Base-by-base conservation (phyloP, 2,113 vertebrate genomes). In the Saccopteryx leptura region DNA sequence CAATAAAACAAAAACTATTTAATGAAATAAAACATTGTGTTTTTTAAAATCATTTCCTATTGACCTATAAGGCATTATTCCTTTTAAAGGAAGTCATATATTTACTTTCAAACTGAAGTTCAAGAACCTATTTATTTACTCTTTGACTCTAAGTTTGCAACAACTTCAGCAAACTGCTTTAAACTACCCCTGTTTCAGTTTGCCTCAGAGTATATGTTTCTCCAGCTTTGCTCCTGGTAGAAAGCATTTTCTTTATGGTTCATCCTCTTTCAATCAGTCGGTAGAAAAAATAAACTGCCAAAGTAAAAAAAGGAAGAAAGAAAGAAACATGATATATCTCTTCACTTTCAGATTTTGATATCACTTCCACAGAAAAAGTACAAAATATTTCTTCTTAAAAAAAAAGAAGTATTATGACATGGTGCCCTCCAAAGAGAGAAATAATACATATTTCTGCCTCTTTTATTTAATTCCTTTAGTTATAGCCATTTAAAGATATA, bases 91-190 rank as follows among this genome's bases (percentile, higher is more conserved):
- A 90, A 86, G 68, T 61, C 8, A 72, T 48, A 8, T 14, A 54
- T 87, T 92, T 54, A 63, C 15, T 46, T 91, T 92, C 79, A 72
- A 63, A 54, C 26, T 65, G 54, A 81, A 93, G 76, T 69, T 63
- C 24, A 75, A 91, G 18, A 39, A 52, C 17, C 6, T 78, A 19
- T 46, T 84, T 80, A 61, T 15, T 58, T 68, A 14, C 12, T 39
- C 54, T 24, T 69, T 93, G 23, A 69, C 31, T 46, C 54, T 39
- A 52, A 87, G 9, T 65, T 46, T 68, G 31, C 58, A 63, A 23
- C 5, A 46, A 19, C 31, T 85, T 24, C 18, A 78, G 61, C 8
- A 86, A 78, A 56, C 26, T 86, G 46, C 63, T 91, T 71, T 86
- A 48, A 89, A 72, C 2, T 17, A 75, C 83, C 28, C 31, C 26